A percentile compares a stretch with the other conserved stretches of the same genome.
Conservation (phyloP, 2,113 vertebrate genomes). For the Melanerpes formicivorus region DNA sequence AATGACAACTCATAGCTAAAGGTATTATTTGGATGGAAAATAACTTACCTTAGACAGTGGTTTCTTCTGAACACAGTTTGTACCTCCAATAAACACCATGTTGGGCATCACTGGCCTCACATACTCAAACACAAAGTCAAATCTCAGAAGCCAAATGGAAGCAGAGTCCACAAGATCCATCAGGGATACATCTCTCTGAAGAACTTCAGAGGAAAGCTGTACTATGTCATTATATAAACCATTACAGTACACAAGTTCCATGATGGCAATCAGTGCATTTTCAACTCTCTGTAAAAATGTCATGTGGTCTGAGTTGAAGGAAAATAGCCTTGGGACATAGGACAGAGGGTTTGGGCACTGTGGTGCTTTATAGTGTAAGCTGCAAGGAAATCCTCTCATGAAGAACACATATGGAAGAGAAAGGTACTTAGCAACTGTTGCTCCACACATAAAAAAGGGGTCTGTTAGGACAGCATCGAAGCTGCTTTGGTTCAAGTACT, state of each 20-base stretch:
- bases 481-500: slow-evolving; percentile 31
- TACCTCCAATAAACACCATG: slow-evolving; percentile 83
- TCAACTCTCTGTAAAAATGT: slow-evolving; percentile 77
- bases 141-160: slow-evolving; percentile 82
- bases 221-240: slow-evolving; percentile 68
- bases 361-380: not conserved
- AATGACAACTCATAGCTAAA: no score
- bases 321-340: slow-evolving; percentile 21
- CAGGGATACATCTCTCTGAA: slow-evolving; percentile 76
- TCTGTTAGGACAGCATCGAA: slow-evolving; percentile 70
- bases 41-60: slow-evolving; percentile 36
- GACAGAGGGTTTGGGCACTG: slow-evolving; percentile 54
- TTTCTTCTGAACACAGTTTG: slow-evolving; percentile 55
- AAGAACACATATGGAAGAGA: slow-evolving; percentile 56
- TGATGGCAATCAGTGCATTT: slow-evolving; percentile 74
- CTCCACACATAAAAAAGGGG: slow-evolving; percentile 38
- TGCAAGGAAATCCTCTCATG: slow-evolving; percentile 30
- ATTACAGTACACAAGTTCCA: slow-evolving; percentile 76
- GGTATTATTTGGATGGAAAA: not conserved
- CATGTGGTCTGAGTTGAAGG: slow-evolving; percentile 75
- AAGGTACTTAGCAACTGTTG: slow-evolving; percentile 43
- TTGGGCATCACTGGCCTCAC: slow-evolving; percentile 88
- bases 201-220: slow-evolving; percentile 66
- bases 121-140: slow-evolving; percentile 83
- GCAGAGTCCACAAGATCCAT: slow-evolving; percentile 66